A percentile compares a stretch with the other conserved stretches of the same genome.
phyloP scores from a whole-genome alignment of 2,113 vertebrate genomes.

The Hirundichthys speculiger region DNA sequence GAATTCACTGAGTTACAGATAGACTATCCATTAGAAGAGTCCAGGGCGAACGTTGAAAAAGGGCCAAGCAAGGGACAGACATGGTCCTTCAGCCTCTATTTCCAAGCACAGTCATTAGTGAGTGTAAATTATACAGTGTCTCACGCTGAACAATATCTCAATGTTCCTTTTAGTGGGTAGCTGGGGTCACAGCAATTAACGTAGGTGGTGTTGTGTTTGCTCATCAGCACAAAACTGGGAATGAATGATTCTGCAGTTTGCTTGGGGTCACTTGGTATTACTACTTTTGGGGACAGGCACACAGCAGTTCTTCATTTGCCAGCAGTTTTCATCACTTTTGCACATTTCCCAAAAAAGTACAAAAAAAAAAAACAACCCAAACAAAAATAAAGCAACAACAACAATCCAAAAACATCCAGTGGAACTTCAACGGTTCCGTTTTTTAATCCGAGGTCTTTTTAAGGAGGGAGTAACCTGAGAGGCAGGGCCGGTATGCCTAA shows the following conservation, averaged over 20 bases:
- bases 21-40: constrained; percentile 75
- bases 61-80: constrained; percentile 77
- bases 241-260: constrained; percentile 73
- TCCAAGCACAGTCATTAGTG: constrained; percentile 78
- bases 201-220: constrained; percentile 74
- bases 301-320: constrained; percentile 34
- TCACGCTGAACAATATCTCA: constrained; percentile 82
- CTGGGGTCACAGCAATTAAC: constrained; percentile 80
- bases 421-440: constrained; percentile 31
- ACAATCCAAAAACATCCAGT: neutral
- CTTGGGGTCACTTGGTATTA: constrained; percentile 60
- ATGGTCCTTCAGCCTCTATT: constrained; percentile 74
- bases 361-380: constrained; percentile 6
- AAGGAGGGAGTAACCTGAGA: constrained; percentile 66
- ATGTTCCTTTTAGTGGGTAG: constrained; percentile 80
- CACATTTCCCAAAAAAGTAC: constrained; percentile 4
- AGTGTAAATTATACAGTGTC: constrained; percentile 81
- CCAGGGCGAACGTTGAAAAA: constrained; percentile 68
- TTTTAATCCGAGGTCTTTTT: constrained; percentile 33
- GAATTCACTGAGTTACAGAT: constrained; percentile 77
- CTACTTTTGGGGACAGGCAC: constrained; percentile 51
- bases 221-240: constrained; percentile 73
- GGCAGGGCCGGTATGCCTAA: constrained; percentile 44
- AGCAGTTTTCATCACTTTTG: constrained; percentile 30
- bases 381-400: constrained; percentile 19